Evolutionary conservation across 2,888 invertebrate genomes (phyloP).

Genomic region (Mythimna ferrago): DNA sequence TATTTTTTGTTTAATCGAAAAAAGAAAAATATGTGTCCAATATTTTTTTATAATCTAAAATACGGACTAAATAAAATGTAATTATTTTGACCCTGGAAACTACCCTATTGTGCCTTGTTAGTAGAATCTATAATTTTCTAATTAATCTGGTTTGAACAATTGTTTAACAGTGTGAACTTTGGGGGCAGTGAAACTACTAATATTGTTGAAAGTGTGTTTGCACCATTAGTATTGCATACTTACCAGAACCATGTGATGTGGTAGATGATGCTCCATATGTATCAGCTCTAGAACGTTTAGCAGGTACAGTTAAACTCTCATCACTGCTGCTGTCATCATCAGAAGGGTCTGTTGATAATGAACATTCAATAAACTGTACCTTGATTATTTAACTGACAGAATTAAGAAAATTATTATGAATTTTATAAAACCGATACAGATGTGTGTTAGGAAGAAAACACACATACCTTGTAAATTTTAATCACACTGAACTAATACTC

Average conservation of each 20-base stretch:
- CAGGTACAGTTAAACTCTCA: conserved; percentile 74
- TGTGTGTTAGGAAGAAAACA: not conserved
- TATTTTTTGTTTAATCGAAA: no score
- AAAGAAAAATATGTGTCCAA: no score
- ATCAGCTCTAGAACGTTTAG: conserved; percentile 80
- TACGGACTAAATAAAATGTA: no score
- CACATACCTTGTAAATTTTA: no score
- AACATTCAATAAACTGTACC: not conserved
- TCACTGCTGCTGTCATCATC: conserved; percentile 86
- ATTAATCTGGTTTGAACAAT: not conserved
- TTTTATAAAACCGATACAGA: not conserved
- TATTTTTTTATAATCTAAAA: no score
- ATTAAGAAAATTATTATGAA: not conserved
- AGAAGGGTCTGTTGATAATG: conserved; percentile 72
- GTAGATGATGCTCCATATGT: conserved; percentile 85
- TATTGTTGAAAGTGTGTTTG: not conserved
- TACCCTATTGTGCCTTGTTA: not conserved
- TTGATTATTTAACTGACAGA: not conserved
- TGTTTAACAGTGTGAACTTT: not conserved
- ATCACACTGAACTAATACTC: not conserved
- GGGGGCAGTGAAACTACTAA: not conserved
- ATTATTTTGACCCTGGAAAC: no score
- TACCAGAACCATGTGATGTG: conserved; percentile 86
- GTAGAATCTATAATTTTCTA: not conserved
- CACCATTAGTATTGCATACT: conserved; percentile 22